Evolutionary conservation across 2,888 invertebrate species (phyloP).

Genomic region (Argyresthia goedartella): DNA sequence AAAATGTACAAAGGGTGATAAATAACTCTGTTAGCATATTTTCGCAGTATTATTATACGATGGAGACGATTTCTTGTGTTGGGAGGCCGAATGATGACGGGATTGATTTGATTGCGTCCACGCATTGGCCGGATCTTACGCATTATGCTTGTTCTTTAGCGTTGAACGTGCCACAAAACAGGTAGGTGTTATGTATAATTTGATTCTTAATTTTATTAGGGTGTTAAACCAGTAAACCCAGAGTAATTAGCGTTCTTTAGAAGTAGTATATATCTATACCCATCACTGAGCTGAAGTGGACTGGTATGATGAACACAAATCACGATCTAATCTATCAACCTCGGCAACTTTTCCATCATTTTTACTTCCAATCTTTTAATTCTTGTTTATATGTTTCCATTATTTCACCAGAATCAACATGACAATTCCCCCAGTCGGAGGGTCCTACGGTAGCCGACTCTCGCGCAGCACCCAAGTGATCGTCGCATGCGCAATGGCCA

Average conservation of each 20-base stretch:
- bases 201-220: background rate
- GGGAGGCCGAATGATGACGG: constrained; percentile 77
- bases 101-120: constrained; percentile 68
- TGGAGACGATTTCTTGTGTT: constrained; percentile 75
- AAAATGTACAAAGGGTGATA: constrained; percentile 54
- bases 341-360: too few species aligned
- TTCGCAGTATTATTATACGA: constrained; percentile 77
- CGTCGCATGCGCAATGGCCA: constrained; percentile 78
- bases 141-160: constrained; percentile 64
- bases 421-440: constrained; percentile 71
- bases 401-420: constrained; percentile 58
- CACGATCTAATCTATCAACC: too few species aligned
- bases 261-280: too few species aligned
- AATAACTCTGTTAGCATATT: constrained; percentile 68
- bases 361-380: too few species aligned
- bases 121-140: constrained; percentile 69
- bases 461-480: constrained; percentile 70
- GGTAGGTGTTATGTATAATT: constrained; percentile 33
- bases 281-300: too few species aligned
- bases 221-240: too few species aligned
- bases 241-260: too few species aligned
- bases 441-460: constrained; percentile 80
- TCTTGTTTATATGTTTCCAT: too few species aligned
- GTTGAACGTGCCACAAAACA: constrained; percentile 67
- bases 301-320: too few species aligned